Evolutionary conservation across 2,797 vertebrate genomes (phyloP).

Genomic region (Monodelphis domestica): DNA sequence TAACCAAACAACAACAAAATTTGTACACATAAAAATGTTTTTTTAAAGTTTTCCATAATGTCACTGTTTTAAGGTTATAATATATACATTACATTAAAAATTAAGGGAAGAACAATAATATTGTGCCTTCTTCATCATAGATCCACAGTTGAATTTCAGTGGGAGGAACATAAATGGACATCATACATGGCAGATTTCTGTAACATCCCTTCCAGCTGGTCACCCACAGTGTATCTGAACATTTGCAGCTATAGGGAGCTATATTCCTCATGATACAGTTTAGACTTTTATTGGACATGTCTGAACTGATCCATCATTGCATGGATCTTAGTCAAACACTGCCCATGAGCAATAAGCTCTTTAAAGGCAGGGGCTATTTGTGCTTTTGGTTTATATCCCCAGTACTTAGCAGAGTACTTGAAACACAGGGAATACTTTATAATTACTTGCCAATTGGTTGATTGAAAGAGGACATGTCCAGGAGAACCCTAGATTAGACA

Average conservation of each 20-base stretch:
- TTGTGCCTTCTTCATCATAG: background rate
- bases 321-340: too few species aligned
- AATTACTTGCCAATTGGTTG: background rate
- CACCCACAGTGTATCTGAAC: background rate
- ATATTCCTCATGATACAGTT: too few species aligned
- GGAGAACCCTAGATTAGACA: background rate
- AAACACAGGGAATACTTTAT: background rate
- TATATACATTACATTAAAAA: too few species aligned
- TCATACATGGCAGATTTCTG: background rate
- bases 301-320: too few species aligned
- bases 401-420: background rate
- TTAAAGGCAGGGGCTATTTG: background rate
- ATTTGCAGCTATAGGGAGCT: background rate
- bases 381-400: background rate
- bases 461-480: background rate
- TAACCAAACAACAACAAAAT: background rate
- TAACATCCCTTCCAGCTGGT: background rate
- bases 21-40: background rate
- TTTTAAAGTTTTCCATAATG: too few species aligned
- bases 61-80: too few species aligned
- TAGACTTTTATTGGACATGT: too few species aligned
- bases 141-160: background rate
- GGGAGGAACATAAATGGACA: background rate
- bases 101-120: conserved; percentile 4
- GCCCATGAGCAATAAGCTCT: background rate